These are phyloP conservation scores for Parnassius glacialis DNA, from an alignment of 2,888 invertebrate genomes.

Conservation along the genomic window DNA sequence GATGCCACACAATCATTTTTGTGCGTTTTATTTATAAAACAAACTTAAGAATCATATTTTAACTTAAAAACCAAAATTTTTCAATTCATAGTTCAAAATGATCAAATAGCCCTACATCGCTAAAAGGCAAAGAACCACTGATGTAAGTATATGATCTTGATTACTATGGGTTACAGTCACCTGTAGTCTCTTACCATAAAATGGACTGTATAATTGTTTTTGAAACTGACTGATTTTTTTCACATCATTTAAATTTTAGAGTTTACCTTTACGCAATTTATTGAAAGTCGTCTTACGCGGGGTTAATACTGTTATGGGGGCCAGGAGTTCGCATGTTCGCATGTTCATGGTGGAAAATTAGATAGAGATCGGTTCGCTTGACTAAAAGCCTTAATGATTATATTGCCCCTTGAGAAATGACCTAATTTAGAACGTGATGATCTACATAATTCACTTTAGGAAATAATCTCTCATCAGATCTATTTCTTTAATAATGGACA, in stretches of 20 bases:
- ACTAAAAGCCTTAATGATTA: constrained; percentile 32
- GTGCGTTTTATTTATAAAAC: too few relatives aligned
- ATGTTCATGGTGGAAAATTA: constrained; percentile 61
- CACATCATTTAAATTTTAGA: background rate
- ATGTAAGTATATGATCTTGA: too few relatives aligned
- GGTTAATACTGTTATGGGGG: constrained; percentile 35
- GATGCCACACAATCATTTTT: too few relatives aligned
- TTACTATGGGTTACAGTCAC: too few relatives aligned
- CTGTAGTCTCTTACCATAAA: too few relatives aligned
- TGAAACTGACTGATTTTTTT: too few relatives aligned
- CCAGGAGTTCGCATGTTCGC: constrained; percentile 40
- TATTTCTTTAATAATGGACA: constrained; percentile 18
- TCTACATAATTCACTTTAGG: background rate
- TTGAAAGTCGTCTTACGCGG: constrained; percentile 25
- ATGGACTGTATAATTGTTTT: too few relatives aligned
- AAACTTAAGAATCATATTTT: too few relatives aligned
- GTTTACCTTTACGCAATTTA: constrained; percentile 23
- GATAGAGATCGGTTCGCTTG: constrained; percentile 38
- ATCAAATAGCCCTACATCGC: too few relatives aligned
- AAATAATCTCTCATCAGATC: background rate
- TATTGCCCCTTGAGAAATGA: constrained; percentile 26
- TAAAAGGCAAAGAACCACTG: too few relatives aligned
- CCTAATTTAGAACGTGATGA: constrained; percentile 26
- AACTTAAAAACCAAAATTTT: too few relatives aligned
- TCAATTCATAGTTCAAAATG: too few relatives aligned